Evolutionary conservation across 2,888 invertebrate genomes (phyloP), one percentile per base, ranked within the genome.

Genomic region (Lutraria lutraria): DNA sequence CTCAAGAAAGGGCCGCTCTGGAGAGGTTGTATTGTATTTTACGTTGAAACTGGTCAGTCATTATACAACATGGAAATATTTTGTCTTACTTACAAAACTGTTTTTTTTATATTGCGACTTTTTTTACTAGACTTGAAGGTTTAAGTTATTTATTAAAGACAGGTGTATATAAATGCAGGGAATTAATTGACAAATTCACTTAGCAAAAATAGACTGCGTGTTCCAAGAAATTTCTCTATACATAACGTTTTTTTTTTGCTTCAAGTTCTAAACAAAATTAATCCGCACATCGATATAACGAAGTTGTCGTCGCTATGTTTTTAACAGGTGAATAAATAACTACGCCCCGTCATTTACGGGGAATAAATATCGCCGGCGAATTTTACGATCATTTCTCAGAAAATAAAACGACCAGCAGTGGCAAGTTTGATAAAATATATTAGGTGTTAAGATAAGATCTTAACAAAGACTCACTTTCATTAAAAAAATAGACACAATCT

Each of bases 241-340:
- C n/a, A 19, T 56, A 19, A 10, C 21, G 8, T n/a, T n/a, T 21
- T 63, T 63, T 63, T 3, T 10, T 68, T 68, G 4, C 8, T 68
- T 25, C 43, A 43, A 43, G 43, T 25, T 60, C 60, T 60, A n/a
- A 60, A 60, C 25, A 8, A 25, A n/a, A n/a, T n/a, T n/a, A n/a
- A 68, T 68, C 25, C 25, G 1, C 3, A 68, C n/a, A 68, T 25
- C 12, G 63, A 21, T 68, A 68, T 6, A 68, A 68, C 25, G 25
- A 25, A n/a, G 52, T 60, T 80, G 88, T 88, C 81, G 84, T 53
- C 88, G 60, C 79, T 53, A 16, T n/a, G 34, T 29, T 8, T 31
- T 43, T 83, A 84, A 84, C 88, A 88, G 88, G 88, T 88, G 88
- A 84, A 88, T 88, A 88, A 88, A 88, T 83, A 88, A 19, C n/a